Percentiles rank a stretch among this genome's conserved stretches.
Conservation (phyloP, 2,113 vertebrate species). For the Euleptes europaea region DNA sequence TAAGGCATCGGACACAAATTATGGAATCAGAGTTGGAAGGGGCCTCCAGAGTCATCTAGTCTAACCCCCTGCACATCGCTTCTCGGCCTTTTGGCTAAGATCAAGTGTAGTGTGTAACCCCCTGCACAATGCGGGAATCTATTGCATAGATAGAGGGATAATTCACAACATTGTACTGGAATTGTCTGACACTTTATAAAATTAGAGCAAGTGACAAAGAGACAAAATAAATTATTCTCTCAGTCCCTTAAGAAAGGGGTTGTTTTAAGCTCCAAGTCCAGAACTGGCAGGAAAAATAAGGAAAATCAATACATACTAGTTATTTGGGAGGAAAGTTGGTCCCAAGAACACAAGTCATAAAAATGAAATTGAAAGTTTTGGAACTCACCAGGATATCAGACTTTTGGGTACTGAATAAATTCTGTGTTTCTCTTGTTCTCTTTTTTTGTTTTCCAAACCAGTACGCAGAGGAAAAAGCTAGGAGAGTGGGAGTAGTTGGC, state of each 20-base stretch:
- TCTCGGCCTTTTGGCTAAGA: too few relatives aligned
- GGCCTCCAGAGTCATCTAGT: too few relatives aligned
- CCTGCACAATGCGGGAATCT: too few relatives aligned
- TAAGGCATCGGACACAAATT: background rate
- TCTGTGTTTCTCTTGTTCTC: background rate
- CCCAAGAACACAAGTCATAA: background rate
- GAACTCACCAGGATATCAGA: background rate
- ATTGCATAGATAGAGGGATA: background rate
- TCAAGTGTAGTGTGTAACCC: too few relatives aligned
- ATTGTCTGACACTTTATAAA: background rate
- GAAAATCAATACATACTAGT: background rate
- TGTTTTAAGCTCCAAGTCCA: background rate
- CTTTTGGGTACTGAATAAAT: slow-evolving; percentile 38
- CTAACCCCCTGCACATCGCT: too few relatives aligned
- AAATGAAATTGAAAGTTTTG: background rate
- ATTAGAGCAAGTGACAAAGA: background rate
- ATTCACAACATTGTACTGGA: too few relatives aligned
- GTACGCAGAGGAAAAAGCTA: slow-evolving; percentile 90
- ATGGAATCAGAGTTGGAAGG: too few relatives aligned
- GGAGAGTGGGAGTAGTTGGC: slow-evolving; percentile 86
- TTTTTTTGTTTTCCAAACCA: slow-evolving; percentile 65
- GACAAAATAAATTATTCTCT: background rate
- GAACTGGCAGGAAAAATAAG: background rate
- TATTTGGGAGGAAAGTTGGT: background rate
- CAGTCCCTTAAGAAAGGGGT: background rate